A percentile compares a stretch with the other conserved stretches of the same genome.
phyloP scores from a whole-genome alignment of 2,888 invertebrate species.

The Augochlorella aurata region DNA sequence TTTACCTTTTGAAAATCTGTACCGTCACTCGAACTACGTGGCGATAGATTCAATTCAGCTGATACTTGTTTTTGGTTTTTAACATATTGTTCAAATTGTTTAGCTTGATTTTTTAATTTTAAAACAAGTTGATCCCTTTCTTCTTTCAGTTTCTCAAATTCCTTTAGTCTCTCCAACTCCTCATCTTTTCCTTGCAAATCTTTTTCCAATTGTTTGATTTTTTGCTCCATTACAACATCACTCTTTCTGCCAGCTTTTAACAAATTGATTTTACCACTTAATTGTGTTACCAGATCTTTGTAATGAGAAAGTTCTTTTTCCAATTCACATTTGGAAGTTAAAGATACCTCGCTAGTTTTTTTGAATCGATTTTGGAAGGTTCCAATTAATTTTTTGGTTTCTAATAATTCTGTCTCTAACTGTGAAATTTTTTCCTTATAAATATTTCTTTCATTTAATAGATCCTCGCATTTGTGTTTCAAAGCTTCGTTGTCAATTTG shows the following conservation, averaged over 20 bases:
- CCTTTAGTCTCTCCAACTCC: constrained; percentile 69
- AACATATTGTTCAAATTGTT: constrained; percentile 86
- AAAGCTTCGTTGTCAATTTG: constrained; percentile 72
- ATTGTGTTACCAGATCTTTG: constrained; percentile 70
- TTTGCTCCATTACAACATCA: constrained; percentile 67
- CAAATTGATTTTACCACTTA: constrained; percentile 62
- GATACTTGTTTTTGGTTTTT: constrained; percentile 83
- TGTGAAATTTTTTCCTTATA: constrained; percentile 83
- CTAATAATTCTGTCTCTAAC: constrained; percentile 82
- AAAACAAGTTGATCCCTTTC: constrained; percentile 85
- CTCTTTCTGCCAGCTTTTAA: constrained; percentile 66
- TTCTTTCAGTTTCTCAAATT: constrained; percentile 80
- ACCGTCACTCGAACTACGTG: constrained; percentile 69
- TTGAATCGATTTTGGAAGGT: constrained; percentile 78
- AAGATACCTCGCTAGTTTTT: constrained; percentile 57
- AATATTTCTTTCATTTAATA: constrained; percentile 69
- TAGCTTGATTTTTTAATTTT: constrained; percentile 85
- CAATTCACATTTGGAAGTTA: constrained; percentile 60
- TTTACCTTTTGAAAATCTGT: constrained; percentile 82
- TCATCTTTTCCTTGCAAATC: constrained; percentile 73
- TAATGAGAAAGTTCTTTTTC: constrained; percentile 72
- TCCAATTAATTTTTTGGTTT: constrained; percentile 74
- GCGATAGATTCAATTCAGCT: constrained; percentile 74
- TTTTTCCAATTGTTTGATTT: constrained; percentile 72
- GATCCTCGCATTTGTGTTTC: constrained; percentile 69